Evolutionary conservation across 1,140 invertebrate species (phyloP).

Genomic region (honey bee (Apis mellifera)): DNA sequence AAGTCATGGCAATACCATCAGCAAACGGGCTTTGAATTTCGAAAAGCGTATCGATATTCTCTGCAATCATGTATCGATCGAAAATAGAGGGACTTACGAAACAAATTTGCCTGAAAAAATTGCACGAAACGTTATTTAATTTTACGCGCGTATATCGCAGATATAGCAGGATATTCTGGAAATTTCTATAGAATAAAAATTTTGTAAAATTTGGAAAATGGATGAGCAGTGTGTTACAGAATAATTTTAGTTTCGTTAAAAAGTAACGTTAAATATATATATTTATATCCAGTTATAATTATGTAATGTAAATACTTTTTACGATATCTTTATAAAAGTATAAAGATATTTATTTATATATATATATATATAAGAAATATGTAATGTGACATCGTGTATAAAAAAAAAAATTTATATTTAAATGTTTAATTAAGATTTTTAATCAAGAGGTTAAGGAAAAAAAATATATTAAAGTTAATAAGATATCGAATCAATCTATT

Average conservation of each 20-base stretch:
- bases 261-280: neutral
- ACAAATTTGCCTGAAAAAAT: neutral
- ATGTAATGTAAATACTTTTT: no score
- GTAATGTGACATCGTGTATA: no score
- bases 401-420: no score
- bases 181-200: neutral
- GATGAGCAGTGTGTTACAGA: no score
- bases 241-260: neutral
- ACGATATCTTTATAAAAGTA: no score
- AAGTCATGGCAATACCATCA: slow-evolving; percentile 51
- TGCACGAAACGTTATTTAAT: neutral
- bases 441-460: no score
- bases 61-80: neutral
- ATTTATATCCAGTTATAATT: neutral
- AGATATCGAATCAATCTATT: no score
- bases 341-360: no score
- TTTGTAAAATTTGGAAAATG: neutral
- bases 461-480: no score
- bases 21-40: slow-evolving; percentile 64
- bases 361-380: no score
- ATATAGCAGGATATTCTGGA: neutral
- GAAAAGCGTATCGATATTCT: slow-evolving; percentile 60
- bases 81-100: neutral
- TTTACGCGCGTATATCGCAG: neutral
- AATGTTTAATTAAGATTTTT: no score